Evolutionary conservation across 37 sponge, comb jelly and placozoan genomes (phyloP).

Genomic region (Beroe ovata): DNA sequence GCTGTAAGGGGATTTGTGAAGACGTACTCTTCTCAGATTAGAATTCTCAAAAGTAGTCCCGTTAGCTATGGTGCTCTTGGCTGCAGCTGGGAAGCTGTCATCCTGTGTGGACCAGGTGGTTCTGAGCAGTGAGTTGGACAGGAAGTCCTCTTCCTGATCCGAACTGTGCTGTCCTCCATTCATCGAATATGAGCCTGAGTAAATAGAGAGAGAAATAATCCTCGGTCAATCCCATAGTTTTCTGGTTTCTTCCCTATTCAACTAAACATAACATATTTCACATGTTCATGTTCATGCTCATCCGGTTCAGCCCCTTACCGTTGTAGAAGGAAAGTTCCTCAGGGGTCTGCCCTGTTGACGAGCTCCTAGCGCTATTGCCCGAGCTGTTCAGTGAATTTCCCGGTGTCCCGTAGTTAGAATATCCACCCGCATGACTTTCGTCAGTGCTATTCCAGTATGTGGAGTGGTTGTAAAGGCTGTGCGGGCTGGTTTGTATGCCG

Average conservation of each 20-base stretch:
- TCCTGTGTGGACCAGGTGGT: not conserved
- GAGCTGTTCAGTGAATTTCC: not conserved
- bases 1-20: too few species aligned
- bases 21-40: constrained; percentile 14
- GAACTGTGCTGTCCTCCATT: not conserved
- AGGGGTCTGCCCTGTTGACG: not conserved
- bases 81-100: not conserved
- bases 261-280: too few species aligned
- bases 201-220: too few species aligned
- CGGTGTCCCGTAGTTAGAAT: not conserved
- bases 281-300: too few species aligned
- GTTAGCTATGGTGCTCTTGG: not conserved
- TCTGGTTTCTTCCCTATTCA: too few species aligned
- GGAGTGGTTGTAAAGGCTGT: too few species aligned
- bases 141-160: constrained; percentile 1
- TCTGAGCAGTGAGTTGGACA: constrained; percentile 28
- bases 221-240: too few species aligned
- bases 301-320: too few species aligned
- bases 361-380: not conserved
- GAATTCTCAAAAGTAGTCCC: constrained; percentile 22
- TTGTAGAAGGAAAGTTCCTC: not conserved
- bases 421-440: too few species aligned
- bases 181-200: not conserved
- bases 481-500: constrained; percentile 26
- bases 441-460: not conserved